Evolutionary conservation across 2,888 invertebrate genomes (phyloP), one percentile per base, ranked within the genome.

Genomic region (Callimorpha dominula): DNA sequence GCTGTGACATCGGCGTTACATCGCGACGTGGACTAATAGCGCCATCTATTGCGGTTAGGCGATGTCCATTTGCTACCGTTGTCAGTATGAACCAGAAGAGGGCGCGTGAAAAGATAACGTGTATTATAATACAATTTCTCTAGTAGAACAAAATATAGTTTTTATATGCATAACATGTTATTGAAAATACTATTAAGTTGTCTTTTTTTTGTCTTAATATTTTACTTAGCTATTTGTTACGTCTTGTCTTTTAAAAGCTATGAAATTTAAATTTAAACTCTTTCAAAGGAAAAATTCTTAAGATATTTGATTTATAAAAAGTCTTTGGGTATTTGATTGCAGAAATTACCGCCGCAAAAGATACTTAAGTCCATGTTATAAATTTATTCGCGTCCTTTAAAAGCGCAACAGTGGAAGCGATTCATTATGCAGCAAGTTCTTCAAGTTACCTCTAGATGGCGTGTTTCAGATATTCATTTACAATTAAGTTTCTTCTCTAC

Each of bases 41-140:
- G 95, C 91, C 95, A 95, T 94, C 95, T 95, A 92, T 95, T 88
- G 89, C 84, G 86, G 88, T 88, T 84, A 87, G 87, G 78, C 90
- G 89, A 81, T 90, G 90, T 92, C 91, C 90, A 82, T 75, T 81
- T 76, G 81, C 85, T 90, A 87, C 88, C 88, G 86, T 82, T 89
- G 81, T 75, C 80, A 72, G 77, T 82, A 80, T 78, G 66, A 78
- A 79, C 78, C 85, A 85, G 79, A 82, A 91, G 92, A 85, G 89
- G 91, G 82, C 91, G 82, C 52, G 43, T 0, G 1, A 60, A 65
- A 17, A 40, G 20, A 46, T 1, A 52, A 42, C 3, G 14, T 2
- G 12, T 40, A 54, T 49, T 43, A 11, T 20, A 20, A 62, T 46
- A 11, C 15, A 11, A 68, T 8, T 31, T 11, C 14, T 31, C 15